Evolutionary conservation across 2,113 vertebrate genomes (phyloP).

Genomic region (Apus apus): DNA sequence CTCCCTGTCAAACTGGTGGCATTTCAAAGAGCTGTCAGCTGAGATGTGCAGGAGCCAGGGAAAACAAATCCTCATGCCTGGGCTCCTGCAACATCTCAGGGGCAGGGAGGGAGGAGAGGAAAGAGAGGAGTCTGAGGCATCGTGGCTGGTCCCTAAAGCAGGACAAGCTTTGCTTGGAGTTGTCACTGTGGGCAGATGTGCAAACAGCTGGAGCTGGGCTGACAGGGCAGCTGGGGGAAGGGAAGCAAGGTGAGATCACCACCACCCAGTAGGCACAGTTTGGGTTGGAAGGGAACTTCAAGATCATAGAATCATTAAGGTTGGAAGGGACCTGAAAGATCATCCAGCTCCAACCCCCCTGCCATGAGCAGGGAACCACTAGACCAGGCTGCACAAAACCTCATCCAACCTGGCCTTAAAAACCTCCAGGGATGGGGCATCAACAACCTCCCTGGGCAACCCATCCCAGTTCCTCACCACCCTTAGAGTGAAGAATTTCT

Average conservation of each 20-base stretch:
- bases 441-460: too few species aligned
- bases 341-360: too few species aligned
- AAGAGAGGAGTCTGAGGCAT: rapidly evolving
- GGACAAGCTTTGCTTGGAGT: not conserved
- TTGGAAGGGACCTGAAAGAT: too few species aligned
- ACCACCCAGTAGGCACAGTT: not conserved
- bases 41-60: not conserved
- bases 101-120: not conserved
- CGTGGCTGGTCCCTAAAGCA: not conserved
- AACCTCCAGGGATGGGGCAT: too few species aligned
- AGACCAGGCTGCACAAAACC: too few species aligned
- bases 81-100: not conserved
- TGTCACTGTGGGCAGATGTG: not conserved
- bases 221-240: not conserved
- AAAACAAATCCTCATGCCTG: rapidly evolving
- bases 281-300: too few species aligned
- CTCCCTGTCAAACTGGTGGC: not conserved
- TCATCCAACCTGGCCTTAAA: too few species aligned
- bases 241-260: too few species aligned
- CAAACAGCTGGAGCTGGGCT: not conserved
- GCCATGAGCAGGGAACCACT: too few species aligned
- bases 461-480: too few species aligned
- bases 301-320: too few species aligned
- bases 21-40: not conserved
- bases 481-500: too few species aligned